Percentiles rank a stretch among this genome's conserved stretches.
phyloP scores from a whole-genome alignment of 1,140 invertebrate species.

The Adoxophyes honmai region DNA sequence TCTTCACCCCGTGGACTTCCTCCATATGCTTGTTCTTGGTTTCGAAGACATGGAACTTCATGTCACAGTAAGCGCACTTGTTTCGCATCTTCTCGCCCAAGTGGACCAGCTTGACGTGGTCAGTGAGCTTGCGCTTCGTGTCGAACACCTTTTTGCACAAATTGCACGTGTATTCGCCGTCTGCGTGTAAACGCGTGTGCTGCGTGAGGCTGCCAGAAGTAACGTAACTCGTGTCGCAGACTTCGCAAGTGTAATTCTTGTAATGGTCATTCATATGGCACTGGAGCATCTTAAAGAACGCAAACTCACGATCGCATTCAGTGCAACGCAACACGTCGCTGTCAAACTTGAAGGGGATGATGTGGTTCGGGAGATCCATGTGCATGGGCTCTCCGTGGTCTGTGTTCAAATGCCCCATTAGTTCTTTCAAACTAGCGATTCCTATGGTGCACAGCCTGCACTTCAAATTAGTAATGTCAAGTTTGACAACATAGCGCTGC shows the following conservation, averaged over 20 bases:
- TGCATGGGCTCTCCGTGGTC: constrained; percentile 31
- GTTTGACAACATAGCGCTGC: constrained; percentile 35
- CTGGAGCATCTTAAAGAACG: constrained; percentile 30
- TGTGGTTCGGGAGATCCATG: constrained; percentile 33
- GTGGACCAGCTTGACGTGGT: not conserved
- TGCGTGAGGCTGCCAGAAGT: too few relatives aligned
- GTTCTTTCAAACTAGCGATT: constrained; percentile 25
- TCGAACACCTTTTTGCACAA: not conserved
- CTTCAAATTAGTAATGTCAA: constrained; percentile 45
- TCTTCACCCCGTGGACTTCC: not conserved
- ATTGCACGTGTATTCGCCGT: not conserved
- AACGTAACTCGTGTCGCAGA: constrained; percentile 32
- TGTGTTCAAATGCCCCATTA: constrained; percentile 32
- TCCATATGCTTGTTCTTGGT: not conserved
- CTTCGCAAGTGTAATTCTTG: constrained; percentile 32
- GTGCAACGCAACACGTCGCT: not conserved
- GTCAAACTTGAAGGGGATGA: constrained; percentile 50
- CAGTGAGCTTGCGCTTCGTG: not conserved
- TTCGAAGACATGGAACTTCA: not conserved
- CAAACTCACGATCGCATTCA: constrained; percentile 28
- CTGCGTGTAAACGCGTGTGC: not conserved
- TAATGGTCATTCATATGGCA: constrained; percentile 42
- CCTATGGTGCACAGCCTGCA: constrained; percentile 35
- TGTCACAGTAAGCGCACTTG: not conserved
- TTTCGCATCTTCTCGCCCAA: not conserved